Base-by-base conservation (phyloP, 2,888 invertebrate genomes). In the Sinelater perroti region DNA sequence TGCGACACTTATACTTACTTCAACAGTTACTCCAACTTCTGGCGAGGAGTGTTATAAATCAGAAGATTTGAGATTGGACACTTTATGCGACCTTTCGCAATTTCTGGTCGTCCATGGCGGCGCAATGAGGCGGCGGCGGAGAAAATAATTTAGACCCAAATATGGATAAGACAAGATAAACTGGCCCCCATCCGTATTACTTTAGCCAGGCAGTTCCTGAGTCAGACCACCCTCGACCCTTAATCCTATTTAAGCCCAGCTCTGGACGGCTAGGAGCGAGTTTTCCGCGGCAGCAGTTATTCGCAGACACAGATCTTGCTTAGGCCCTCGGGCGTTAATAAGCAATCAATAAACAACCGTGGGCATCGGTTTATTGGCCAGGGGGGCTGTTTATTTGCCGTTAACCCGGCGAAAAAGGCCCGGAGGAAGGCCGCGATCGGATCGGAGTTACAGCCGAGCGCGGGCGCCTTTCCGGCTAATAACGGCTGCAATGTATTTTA, bases 401-500 rank as follows among this genome's bases (percentile, higher is more conserved):
- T 52, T 52, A 52, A 52, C 52, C 44, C 31, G 52, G 42, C 45
- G 53, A 45, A 53, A 53, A 53, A 53, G 24, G 40, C 40, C 40
- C 24, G 26, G 26, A 40, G 14, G 24, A 2, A 40, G 20, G 24
- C 24, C 24, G 40, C 11, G 40, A 40, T 40, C 21, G 53, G 45
- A 54, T 54, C 54, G 30, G 30, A 46, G 45, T 24, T 38, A 46
- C 53, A 36, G 46, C 38, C 36, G 18, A 36, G 17, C 45, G 38
- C 35, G 47, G 20, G 54, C 18, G 49, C 47, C 55, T 49, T 55
- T 55, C 55, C 14, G 49, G 49, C 49, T 56, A 58, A 58, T 58
- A 58, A 58, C 49, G 49, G 53, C 44, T 54, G 45, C 53, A 54
- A 54, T 53, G 58, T 49, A 54, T 58, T 58, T 58, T 58, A 58